Evolutionary conservation across 2,113 vertebrate genomes (phyloP).

Genomic region (Picathartes gymnocephalus): DNA sequence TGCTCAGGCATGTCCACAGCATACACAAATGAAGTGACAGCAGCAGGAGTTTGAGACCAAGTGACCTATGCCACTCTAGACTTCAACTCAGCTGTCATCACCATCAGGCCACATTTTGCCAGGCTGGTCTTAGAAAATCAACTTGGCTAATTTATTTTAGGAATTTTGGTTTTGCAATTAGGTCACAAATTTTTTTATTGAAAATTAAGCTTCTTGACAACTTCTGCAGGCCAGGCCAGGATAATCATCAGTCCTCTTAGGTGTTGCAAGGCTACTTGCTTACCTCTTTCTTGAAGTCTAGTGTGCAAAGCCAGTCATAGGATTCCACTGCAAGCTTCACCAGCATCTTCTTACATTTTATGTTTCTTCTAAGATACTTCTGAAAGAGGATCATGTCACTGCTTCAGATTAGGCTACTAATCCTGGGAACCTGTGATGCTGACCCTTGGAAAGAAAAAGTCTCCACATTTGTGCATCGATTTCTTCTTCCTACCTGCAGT

Average conservation of each 20-base stretch:
- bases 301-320: not conserved
- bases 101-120: not conserved
- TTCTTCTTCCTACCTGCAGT: not conserved
- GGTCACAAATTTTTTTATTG: not conserved
- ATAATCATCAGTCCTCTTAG: not conserved
- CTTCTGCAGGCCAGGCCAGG: not conserved
- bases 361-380: not conserved
- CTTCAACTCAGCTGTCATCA: not conserved
- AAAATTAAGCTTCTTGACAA: not conserved
- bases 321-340: not conserved
- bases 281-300: not conserved
- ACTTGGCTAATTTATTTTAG: not conserved
- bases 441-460: not conserved
- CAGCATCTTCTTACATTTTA: not conserved
- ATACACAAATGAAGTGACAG: not conserved
- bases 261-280: too few relatives aligned
- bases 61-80: not conserved
- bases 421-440: not conserved
- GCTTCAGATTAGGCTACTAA: not conserved
- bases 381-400: not conserved
- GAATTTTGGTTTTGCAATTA: not conserved
- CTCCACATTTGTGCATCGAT: rapidly evolving
- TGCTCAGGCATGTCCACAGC: not conserved
- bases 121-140: not conserved
- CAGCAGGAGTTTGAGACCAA: not conserved